Evolutionary conservation across 2,797 vertebrate species (phyloP), one percentile per base, ranked within the genome.

Genomic region (Myotis vivesi): DNA sequence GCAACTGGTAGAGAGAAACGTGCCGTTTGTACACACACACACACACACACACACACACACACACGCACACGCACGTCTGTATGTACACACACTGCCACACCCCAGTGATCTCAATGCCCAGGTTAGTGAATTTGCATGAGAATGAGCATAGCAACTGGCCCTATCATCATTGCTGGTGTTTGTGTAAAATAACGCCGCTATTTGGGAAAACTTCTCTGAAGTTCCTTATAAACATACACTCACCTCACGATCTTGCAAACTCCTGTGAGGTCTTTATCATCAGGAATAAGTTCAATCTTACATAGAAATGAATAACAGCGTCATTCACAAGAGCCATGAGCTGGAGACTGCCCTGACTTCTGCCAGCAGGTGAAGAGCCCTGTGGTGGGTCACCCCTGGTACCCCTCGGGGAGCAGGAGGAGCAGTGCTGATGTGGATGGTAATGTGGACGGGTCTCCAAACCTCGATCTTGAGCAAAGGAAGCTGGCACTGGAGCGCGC

Each of bases 11-110:
- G 33, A 88, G 2, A 33, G 16, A 69, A 41, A 81, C 57, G 62
- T 15, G 25, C 3, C 13, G 16, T 79, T 89, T 79, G 36, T n/a
- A 10, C 38, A 8, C 11, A 30, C 17, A 22, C 22, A 33, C 49
- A 38, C 15, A 82, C 19, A n/a, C n/a, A 51, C 55, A 46, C 6
- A 81, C 25, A 15, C 15, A 15, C 19, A 30, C n/a, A 44, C 19
- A 62, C 13, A 62, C 5, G 69, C 17, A 1, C 9, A 51, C 0
- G 7, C n/a, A n/a, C n/a, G n/a, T n/a, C n/a, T n/a, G n/a, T 3
- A 25, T 7, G 28, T 16, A 22, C 8, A 73, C 33, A 64, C 38
- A 73, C 5, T 44, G 25, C 7, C 51, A 72, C 62, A 44, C 33
- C 6, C 46, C 8, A 5, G 44, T 33, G 23, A 69, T 86, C 51